Evolutionary conservation across 2,797 vertebrate genomes (phyloP).

Genomic region (Siniperca scherzeri): DNA sequence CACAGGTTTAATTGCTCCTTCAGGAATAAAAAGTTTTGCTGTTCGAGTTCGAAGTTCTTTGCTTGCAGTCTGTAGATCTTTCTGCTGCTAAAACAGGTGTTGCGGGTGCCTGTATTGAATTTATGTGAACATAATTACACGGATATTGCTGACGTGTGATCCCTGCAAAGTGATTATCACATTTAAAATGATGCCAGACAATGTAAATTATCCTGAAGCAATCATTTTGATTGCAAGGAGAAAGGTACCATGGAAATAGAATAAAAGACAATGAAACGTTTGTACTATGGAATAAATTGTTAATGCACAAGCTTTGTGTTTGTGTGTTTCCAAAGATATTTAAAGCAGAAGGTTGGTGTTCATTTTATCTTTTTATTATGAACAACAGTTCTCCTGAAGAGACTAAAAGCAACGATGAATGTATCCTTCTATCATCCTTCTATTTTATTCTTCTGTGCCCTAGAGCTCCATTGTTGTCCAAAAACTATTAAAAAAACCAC

Average conservation of each 20-base stretch:
- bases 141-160: background rate
- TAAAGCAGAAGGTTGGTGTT: background rate
- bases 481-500: background rate
- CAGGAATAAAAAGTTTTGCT: background rate
- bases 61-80: background rate
- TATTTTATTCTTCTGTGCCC: background rate
- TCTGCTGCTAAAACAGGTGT: background rate
- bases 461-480: background rate
- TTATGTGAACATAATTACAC: constrained; percentile 22
- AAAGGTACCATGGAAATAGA: background rate
- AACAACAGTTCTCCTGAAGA: background rate
- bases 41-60: background rate
- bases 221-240: background rate
- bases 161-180: background rate
- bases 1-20: constrained; percentile 12
- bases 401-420: background rate
- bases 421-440: background rate
- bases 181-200: background rate
- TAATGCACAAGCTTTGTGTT: background rate
- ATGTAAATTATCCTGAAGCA: background rate
- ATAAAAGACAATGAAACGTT: background rate
- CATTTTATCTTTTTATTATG: background rate
- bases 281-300: background rate
- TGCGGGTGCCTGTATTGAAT: background rate
- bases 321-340: background rate